These are phyloP conservation scores for Drosophila buzzatii DNA, from an alignment of 2,888 invertebrate species.

Conservation along the genomic window DNA sequence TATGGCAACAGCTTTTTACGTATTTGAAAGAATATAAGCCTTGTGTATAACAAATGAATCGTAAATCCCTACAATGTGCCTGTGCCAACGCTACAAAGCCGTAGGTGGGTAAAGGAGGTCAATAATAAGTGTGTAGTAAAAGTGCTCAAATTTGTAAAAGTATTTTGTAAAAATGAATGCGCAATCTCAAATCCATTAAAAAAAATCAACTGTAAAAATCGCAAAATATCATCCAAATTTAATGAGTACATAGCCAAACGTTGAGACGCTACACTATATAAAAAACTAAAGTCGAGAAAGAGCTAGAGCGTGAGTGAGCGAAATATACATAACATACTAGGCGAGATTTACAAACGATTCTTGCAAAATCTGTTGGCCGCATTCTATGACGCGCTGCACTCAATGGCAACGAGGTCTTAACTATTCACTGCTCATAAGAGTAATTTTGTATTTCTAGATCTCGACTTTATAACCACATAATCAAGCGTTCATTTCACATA, in stretches of 20 bases:
- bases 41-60: conserved; percentile 7
- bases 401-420: conserved; percentile 54
- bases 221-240: conserved; percentile 43
- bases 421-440: conserved; percentile 15
- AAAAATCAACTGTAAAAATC: conserved; percentile 10
- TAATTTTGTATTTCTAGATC: conserved; percentile 22
- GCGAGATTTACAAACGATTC: conserved; percentile 51
- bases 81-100: conserved; percentile 10
- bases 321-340: conserved; percentile 11
- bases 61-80: background rate
- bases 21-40: background rate
- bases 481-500: conserved; percentile 36
- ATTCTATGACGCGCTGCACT: conserved; percentile 53
- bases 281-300: conserved; percentile 4
- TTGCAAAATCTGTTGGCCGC: conserved; percentile 64
- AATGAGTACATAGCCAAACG: conserved; percentile 36
- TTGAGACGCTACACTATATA: conserved; percentile 9
- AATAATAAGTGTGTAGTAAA: conserved; percentile 23
- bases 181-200: conserved; percentile 24
- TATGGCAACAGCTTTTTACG: background rate
- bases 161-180: conserved; percentile 26
- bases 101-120: conserved; percentile 10
- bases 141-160: conserved; percentile 15
- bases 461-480: conserved; percentile 30
- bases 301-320: conserved; percentile 1